These are phyloP conservation scores for Carcharodon carcharias DNA, from an alignment of 2,797 vertebrate genomes.

Conservation along the genomic window DNA sequence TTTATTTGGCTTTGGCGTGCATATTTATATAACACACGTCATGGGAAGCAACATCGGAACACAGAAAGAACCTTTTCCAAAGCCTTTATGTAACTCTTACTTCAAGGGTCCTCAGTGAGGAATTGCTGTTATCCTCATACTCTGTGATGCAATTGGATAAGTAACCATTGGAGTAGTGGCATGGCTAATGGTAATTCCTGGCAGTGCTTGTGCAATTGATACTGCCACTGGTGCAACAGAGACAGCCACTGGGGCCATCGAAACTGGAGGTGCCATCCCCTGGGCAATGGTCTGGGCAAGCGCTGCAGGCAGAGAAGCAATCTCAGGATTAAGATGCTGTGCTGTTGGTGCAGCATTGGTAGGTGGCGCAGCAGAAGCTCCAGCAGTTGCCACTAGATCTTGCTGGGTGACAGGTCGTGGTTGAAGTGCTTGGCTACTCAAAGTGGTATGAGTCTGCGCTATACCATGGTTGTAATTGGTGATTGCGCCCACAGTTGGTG, in stretches of 20 bases:
- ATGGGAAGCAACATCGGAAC: neutral
- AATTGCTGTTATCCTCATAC: conserved; percentile 93
- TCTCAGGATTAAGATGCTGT: conserved; percentile 86
- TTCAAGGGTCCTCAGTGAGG: conserved; percentile 67
- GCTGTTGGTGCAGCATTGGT: conserved; percentile 66
- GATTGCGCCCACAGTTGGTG: conserved; percentile 76
- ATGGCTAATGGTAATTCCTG: conserved; percentile 93
- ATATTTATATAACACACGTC: neutral
- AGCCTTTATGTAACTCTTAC: neutral
- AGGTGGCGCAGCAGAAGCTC: conserved; percentile 67
- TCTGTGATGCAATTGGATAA: conserved; percentile 92
- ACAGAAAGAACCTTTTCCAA: neutral
- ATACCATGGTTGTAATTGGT: conserved; percentile 95
- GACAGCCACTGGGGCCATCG: conserved; percentile 88
- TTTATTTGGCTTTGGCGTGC: neutral
- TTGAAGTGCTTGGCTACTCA: conserved; percentile 89
- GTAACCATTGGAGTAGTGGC: conserved; percentile 92
- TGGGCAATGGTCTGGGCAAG: conserved; percentile 91
- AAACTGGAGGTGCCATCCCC: conserved; percentile 88
- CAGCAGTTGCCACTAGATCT: conserved; percentile 76
- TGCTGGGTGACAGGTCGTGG: conserved; percentile 82
- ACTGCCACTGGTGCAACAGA: conserved; percentile 91
- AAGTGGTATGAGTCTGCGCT: conserved; percentile 93
- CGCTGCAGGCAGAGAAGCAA: conserved; percentile 83
- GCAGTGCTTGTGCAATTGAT: conserved; percentile 83